A percentile compares a stretch with the other conserved stretches of the same genome.
Conservation (phyloP, 2,888 invertebrate genomes). For the Dryobota labecula region DNA sequence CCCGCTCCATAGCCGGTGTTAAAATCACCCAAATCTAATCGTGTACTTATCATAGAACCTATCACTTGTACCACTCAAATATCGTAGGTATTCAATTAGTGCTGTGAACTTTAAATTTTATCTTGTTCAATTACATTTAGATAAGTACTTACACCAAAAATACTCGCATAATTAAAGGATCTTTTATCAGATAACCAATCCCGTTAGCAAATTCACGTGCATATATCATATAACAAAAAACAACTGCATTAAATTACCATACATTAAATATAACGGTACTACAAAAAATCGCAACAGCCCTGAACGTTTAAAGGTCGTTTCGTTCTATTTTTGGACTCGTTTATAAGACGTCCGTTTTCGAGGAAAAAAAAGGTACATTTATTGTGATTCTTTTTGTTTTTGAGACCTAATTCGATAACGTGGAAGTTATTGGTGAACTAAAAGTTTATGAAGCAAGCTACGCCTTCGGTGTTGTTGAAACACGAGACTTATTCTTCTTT, state of each 20-base stretch:
- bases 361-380: conserved; percentile 39
- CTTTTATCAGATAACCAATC: background rate
- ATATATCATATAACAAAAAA: conserved; percentile 1
- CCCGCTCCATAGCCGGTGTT: too few species aligned
- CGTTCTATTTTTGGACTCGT: conserved; percentile 54
- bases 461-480: conserved; percentile 23
- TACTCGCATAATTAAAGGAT: background rate
- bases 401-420: conserved; percentile 41
- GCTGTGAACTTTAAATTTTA: conserved; percentile 13
- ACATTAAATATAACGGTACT: background rate
- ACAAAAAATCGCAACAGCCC: conserved; percentile 43
- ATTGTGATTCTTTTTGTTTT: conserved; percentile 36
- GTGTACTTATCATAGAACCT: background rate
- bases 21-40: background rate
- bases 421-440: conserved; percentile 32
- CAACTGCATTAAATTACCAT: conserved; percentile 13
- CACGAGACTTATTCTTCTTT: background rate
- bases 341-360: conserved; percentile 38
- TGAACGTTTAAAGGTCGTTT: conserved; percentile 39
- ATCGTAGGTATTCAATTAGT: background rate
- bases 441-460: conserved; percentile 26
- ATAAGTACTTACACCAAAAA: background rate
- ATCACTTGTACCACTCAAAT: background rate
- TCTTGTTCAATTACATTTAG: conserved; percentile 16
- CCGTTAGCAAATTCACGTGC: conserved; percentile 4